phyloP scores from a whole-genome alignment of 2,113 vertebrate species.

The Heliornis fulica region DNA sequence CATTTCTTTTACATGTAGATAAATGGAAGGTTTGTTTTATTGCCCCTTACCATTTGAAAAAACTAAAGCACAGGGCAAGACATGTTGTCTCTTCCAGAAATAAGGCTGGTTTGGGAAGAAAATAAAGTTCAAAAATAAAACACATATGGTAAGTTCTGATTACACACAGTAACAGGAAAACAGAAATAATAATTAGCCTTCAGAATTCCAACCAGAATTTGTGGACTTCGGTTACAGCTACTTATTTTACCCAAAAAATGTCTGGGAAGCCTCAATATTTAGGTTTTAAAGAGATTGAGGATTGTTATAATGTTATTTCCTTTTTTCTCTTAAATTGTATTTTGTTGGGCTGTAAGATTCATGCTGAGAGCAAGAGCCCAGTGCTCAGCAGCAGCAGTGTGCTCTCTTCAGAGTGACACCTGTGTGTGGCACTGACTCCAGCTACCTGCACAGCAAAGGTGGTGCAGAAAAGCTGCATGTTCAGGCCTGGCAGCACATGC shows the following conservation, averaged over 20 bases:
- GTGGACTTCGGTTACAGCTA: background rate
- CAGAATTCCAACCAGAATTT: background rate
- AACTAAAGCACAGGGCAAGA: background rate
- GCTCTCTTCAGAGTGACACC: background rate
- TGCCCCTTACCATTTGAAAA: background rate
- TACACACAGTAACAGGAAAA: background rate
- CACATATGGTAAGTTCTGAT: background rate
- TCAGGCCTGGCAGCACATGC: background rate
- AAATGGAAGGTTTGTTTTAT: background rate
- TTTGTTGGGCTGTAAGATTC: background rate
- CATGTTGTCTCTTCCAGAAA: background rate
- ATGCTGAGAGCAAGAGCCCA: background rate
- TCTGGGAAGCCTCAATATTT: background rate
- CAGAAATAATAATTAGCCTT: background rate
- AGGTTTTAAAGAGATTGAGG: background rate
- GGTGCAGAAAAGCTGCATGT: fast-evolving
- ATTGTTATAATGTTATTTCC: background rate
- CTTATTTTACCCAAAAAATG: background rate
- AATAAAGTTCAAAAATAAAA: background rate
- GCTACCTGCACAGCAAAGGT: background rate
- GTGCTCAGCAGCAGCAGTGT: background rate
- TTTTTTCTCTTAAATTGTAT: background rate
- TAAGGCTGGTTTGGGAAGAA: background rate
- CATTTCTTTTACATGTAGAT: background rate
- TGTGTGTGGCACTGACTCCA: background rate